Percentiles rank a stretch among this genome's conserved stretches.
These are phyloP conservation scores for Psittacus erithacus DNA, from an alignment of 2,113 vertebrate species.

Conservation along the genomic window DNA sequence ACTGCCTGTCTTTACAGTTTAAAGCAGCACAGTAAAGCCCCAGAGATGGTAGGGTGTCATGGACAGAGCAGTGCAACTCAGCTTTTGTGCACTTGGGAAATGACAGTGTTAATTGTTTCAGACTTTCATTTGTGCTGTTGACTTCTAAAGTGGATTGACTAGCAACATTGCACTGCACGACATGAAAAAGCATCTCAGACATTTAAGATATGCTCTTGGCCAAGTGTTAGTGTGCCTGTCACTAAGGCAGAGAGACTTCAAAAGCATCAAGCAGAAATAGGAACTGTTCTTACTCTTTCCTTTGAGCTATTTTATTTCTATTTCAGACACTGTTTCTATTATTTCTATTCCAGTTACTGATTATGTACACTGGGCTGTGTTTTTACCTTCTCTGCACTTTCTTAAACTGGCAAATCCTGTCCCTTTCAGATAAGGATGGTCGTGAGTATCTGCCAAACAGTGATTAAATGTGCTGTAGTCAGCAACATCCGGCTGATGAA, in stretches of 20 bases:
- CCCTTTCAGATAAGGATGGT: not conserved
- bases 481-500: not conserved
- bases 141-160: not conserved
- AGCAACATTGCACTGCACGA: not conserved
- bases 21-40: not conserved
- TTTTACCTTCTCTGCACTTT: not conserved
- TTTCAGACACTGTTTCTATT: not conserved
- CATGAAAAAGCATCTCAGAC: not conserved
- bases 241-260: not conserved
- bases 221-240: not conserved
- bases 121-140: not conserved
- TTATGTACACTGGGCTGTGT: not conserved
- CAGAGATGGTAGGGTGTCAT: not conserved
- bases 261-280: not conserved
- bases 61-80: not conserved
- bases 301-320: conserved; percentile 1
- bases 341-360: not conserved
- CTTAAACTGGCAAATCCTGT: not conserved
- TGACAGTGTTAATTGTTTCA: not conserved
- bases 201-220: not conserved
- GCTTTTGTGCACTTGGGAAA: not conserved
- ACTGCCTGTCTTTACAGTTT: not conserved
- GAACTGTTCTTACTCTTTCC: not conserved
- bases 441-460: not conserved
- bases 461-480: not conserved